Conservation (phyloP, 2,888 invertebrate species). For the Clusia tigrina region DNA sequence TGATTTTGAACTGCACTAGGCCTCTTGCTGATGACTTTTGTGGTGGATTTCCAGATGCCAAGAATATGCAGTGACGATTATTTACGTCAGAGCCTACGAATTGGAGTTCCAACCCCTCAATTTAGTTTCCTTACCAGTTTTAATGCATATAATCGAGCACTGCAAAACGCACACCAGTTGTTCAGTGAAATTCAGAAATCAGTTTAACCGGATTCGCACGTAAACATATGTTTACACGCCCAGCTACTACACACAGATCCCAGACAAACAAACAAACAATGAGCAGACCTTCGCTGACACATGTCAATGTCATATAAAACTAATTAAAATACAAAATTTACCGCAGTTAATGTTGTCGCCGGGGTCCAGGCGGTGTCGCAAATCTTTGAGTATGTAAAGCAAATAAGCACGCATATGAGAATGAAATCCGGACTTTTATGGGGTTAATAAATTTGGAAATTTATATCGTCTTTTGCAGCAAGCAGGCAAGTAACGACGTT, state of each 20-base stretch:
- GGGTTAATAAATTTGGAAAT: background rate
- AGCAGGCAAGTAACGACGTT: background rate
- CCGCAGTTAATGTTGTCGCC: slow-evolving; percentile 1
- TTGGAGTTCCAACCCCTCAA: too few relatives aligned
- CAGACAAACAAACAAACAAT: background rate
- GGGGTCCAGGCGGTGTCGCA: background rate
- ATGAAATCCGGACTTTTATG: background rate
- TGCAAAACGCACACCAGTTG: too few relatives aligned
- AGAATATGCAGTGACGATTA: too few relatives aligned
- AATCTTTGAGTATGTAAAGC: background rate
- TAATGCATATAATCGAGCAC: too few relatives aligned
- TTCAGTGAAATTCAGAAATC: too few relatives aligned
- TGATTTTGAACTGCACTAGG: too few relatives aligned
- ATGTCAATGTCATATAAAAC: slow-evolving; percentile 1
- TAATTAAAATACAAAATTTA: slow-evolving; percentile 2
- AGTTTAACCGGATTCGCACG: too few relatives aligned
- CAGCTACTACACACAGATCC: background rate
- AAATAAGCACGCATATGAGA: background rate
- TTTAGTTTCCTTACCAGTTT: too few relatives aligned
- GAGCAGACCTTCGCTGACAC: background rate
- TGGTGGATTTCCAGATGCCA: too few relatives aligned
- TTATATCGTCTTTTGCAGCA: background rate
- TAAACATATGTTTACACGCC: slow-evolving; percentile 6
- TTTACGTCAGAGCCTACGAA: too few relatives aligned
- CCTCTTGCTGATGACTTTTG: too few relatives aligned